These are phyloP conservation scores for Hyles euphorbiae DNA, from an alignment of 1,140 invertebrate genomes.

Conservation along the genomic window DNA sequence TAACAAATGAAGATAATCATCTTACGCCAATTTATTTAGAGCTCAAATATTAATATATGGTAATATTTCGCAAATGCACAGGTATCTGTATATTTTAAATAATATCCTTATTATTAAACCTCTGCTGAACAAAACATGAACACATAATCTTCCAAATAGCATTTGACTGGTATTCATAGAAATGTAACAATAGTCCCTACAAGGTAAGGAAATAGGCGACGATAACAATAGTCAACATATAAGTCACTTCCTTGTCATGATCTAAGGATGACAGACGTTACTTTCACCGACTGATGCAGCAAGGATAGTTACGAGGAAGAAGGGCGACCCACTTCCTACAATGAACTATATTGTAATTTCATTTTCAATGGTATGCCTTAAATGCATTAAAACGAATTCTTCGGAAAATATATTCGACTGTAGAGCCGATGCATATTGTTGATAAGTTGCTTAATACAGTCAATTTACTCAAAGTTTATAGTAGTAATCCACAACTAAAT, in stretches of 20 bases:
- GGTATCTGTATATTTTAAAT: no score
- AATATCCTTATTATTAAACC: not conserved
- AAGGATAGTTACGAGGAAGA: constrained; percentile 55
- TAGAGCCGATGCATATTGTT: no score
- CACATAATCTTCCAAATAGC: no score
- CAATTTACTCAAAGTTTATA: no score
- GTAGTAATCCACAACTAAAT: not conserved
- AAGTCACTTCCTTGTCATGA: constrained; percentile 39
- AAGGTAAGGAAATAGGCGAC: constrained; percentile 24
- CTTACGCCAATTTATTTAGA: no score
- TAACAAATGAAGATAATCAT: no score
- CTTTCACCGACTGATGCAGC: constrained; percentile 52
- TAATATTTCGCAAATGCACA: no score
- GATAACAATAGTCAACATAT: constrained; percentile 28
- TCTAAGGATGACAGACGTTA: constrained; percentile 37
- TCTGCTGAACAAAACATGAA: no score
- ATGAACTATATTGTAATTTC: constrained; percentile 35
- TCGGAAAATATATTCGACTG: no score
- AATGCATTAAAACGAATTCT: no score
- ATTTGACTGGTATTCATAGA: not conserved
- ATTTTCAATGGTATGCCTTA: not conserved
- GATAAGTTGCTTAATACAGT: no score
- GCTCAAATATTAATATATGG: no score
- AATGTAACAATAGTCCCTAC: not conserved
- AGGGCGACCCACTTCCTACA: constrained; percentile 37